phyloP scores from a whole-genome alignment of 2,888 invertebrate genomes.

The Mylabris sibirica region DNA sequence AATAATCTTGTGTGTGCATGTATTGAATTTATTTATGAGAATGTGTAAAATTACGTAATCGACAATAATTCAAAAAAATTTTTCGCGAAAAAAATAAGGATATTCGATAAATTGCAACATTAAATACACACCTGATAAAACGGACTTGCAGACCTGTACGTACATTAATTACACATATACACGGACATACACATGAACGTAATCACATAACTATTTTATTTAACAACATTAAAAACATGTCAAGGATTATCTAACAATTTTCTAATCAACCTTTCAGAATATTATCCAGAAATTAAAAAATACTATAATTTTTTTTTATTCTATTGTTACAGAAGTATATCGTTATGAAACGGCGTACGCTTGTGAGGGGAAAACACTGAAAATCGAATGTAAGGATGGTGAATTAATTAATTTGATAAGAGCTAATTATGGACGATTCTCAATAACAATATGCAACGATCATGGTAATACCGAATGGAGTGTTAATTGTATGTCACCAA shows the following conservation, averaged over 20 bases:
- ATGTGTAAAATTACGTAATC: background rate
- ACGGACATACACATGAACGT: slow-evolving; percentile 20
- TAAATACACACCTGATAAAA: slow-evolving; percentile 24
- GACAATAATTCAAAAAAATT: background rate
- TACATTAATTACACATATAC: slow-evolving; percentile 11
- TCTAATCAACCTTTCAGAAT: slow-evolving; percentile 21
- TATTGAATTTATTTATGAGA: background rate
- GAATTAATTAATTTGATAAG: slow-evolving; percentile 89
- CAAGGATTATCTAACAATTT: slow-evolving; percentile 26
- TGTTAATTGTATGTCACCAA: slow-evolving; percentile 93
- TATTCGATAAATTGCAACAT: slow-evolving; percentile 3
- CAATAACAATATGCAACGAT: slow-evolving; percentile 95
- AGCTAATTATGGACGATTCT: slow-evolving; percentile 94
- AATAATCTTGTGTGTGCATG: background rate
- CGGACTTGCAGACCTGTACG: slow-evolving; percentile 17
- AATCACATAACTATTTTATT: slow-evolving; percentile 21
- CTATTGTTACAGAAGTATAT: slow-evolving; percentile 69
- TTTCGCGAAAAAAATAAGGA: background rate
- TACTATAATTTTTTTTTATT: background rate
- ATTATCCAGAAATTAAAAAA: background rate
- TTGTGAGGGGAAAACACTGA: slow-evolving; percentile 90
- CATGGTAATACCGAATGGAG: slow-evolving; percentile 97
- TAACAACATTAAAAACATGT: slow-evolving; percentile 25
- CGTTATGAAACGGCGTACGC: slow-evolving; percentile 93
- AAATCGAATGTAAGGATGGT: slow-evolving; percentile 88